Base-by-base conservation (phyloP, 2,797 vertebrate species). In the Microhierax caerulescens region DNA sequence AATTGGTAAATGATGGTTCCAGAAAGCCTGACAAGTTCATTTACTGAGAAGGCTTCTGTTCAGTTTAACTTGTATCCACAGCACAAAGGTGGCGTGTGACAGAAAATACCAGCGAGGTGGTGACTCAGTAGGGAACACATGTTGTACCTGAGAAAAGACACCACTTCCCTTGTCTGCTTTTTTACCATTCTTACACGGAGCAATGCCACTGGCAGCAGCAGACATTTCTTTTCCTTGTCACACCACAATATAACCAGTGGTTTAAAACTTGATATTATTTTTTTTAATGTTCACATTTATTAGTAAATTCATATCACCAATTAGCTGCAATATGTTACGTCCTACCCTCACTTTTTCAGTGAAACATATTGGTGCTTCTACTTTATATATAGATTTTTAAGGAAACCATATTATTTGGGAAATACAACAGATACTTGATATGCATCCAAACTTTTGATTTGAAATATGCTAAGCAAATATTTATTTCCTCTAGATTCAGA, bases 401-500 rank as follows among this genome's bases (percentile, higher is more conserved):
- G 72, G 25, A 50, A 41, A 75, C 43, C 12, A 19, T 73, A 24
- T 81, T 30, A 61, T 93, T 93, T 94, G 50, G n/a, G 17, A 78
- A 90, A 54, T 64, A 30, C 16, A 91, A 43, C 19, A 48, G 39
- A 22, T 78, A 54, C 78, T 88, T 87, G 22, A 78, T 68, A 76
- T 61, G 27, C 68, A 54, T 78, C 13, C 24, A 85, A 70, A 18
- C 22, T 85, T 80, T 94, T 95, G n/a, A 39, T 89, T 84, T 90
- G 21, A 39, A 80, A 43, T 90, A 47, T 11, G 48, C 24, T 95
- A 67, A 96, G 68, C 82, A 92, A 96, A 70, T 95, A 60, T 96
- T 96, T 95, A 54, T 97, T 91, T 97, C 39, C 30, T 63, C 65
- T 96, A 99, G 99, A 99, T 99, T 97, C 99, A 99, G 97, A 98